Evolutionary conservation across 1,140 invertebrate genomes (phyloP), one percentile per base, ranked within the genome.

Genomic region (Trichogramma pretiosum): DNA sequence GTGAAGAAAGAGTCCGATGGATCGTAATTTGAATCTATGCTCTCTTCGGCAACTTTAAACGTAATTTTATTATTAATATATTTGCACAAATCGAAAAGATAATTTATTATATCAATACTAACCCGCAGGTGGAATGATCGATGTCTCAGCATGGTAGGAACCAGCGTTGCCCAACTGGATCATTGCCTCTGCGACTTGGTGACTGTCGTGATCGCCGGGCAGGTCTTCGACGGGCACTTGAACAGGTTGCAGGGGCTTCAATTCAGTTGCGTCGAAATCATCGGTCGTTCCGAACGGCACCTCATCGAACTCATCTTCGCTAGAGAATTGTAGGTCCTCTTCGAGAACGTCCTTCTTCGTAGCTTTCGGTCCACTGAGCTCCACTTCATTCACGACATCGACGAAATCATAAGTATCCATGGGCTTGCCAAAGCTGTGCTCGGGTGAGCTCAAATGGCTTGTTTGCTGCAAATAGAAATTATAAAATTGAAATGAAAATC

Each of bases 1-100:
- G 76, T 74, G 50, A 87, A 76, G 10, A 89, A 62, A 56, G 90
- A 89, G 61, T 89, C 87, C 2, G 87, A 87, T 10, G 87, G 87
- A 72, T 91, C 88, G 65, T 92, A 92, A 60, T 85, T 86, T 8
- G 84, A 82, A 74, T 89, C 85, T 8, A 89, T 81, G 46, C 80
- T 82, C 57, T 87, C 84, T 53, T 89, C 86, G 79, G 56, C 10
- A 61, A 64, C 30, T 13, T 33, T 19, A 46, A 36, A 37, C 8
- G 8, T 8, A 37, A 17, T 28, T 7, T 28, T 28, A 28, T 7
- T 11, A 28, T 28, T 28, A 28, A 28, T 11, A 11, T 28, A 28
- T 7, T 28, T 28, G 24, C 33, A 9, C 16, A 35, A 9, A 35
- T 5, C 13, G 33, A 8, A n/a, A 18, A 35, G 16, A 35, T 35